A percentile compares a stretch with the other conserved stretches of the same genome.
Evolutionary conservation across 2,797 vertebrate genomes (phyloP).

Genomic region (Myotis vivesi): DNA sequence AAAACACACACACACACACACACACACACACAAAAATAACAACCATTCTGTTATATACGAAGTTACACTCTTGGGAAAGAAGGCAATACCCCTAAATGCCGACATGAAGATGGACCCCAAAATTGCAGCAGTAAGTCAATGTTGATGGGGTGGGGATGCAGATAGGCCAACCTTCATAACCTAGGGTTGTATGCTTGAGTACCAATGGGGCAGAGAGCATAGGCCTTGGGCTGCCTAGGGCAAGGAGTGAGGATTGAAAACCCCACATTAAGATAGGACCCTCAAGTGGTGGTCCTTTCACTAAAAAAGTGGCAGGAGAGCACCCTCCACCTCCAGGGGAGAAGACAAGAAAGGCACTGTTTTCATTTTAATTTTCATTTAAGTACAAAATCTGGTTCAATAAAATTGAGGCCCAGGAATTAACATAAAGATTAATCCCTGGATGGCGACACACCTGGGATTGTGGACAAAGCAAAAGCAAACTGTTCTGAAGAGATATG

Average conservation of each 20-base stretch:
- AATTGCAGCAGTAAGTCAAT: not conserved
- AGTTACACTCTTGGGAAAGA: not conserved
- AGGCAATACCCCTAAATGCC: not conserved
- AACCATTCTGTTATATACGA: not conserved
- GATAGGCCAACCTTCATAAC: not conserved
- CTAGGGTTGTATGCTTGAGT: not conserved
- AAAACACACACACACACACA: not conserved
- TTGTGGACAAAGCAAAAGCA: not conserved
- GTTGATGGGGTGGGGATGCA: accelerated
- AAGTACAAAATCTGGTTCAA: not conserved
- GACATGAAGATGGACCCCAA: not conserved
- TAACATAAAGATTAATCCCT: not conserved
- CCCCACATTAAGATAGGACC: not conserved
- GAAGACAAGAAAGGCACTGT: not conserved
- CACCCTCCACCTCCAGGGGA: not conserved
- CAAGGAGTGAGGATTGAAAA: not conserved
- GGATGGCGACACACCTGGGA: not conserved
- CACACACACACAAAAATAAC: not conserved
- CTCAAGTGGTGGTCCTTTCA: not conserved
- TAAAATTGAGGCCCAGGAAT: not conserved
- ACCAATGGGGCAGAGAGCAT: not conserved
- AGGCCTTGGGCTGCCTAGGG: not conserved
- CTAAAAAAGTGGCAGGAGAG: not conserved
- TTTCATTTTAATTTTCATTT: not conserved
- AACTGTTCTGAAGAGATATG: not conserved